phyloP scores from a whole-genome alignment of 2,113 vertebrate species.

The Scophthalmus maximus region DNA sequence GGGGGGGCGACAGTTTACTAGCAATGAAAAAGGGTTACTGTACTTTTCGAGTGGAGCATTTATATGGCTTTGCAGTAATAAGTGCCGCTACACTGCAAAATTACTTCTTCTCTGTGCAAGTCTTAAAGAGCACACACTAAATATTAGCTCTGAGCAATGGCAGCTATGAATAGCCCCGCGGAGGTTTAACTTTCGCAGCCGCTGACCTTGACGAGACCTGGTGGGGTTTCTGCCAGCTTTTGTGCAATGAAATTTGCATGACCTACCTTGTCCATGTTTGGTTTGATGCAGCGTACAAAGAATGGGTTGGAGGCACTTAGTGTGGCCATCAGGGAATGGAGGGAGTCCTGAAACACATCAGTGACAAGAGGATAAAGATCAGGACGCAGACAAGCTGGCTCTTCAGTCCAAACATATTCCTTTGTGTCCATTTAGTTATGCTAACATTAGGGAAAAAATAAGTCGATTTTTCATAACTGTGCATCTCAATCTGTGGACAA shows the following conservation, averaged over 20 bases:
- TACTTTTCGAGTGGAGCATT: slow-evolving; percentile 23
- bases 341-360: slow-evolving; percentile 86
- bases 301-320: slow-evolving; percentile 92
- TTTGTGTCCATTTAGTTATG: no score
- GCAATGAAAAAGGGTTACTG: slow-evolving; percentile 8
- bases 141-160: slow-evolving; percentile 46
- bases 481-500: no score
- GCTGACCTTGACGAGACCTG: slow-evolving; percentile 65
- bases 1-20: slow-evolving; percentile 14
- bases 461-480: no score
- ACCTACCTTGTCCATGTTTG: slow-evolving; percentile 92
- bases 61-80: slow-evolving; percentile 10
- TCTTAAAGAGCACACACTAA: slow-evolving; percentile 23
- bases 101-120: slow-evolving; percentile 13
- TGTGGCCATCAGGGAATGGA: slow-evolving; percentile 92
- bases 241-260: slow-evolving; percentile 49
- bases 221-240: slow-evolving; percentile 40
- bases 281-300: slow-evolving; percentile 95
- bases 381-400: not conserved
- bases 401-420: not conserved
- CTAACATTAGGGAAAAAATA: no score
- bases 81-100: slow-evolving; percentile 3
- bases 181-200: slow-evolving; percentile 56
- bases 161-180: slow-evolving; percentile 60
- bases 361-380: slow-evolving; percentile 24